Base-by-base conservation (phyloP, 1,140 invertebrate species). In the Drosophila bocki region DNA sequence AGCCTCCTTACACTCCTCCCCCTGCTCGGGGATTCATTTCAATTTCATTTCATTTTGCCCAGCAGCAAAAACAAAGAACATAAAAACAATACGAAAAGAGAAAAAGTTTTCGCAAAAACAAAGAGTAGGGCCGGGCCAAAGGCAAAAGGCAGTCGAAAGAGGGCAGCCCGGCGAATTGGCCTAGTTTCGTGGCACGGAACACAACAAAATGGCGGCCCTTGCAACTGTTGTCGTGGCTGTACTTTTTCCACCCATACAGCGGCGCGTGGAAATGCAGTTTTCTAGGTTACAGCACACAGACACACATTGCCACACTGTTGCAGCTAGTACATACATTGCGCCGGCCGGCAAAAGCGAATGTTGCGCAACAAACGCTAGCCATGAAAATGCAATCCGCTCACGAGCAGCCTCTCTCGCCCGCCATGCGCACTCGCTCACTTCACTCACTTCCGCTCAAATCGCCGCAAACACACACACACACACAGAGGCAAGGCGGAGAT, bases 201-300 rank as follows among this genome's bases (percentile, higher is more conserved):
- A 74, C 77, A 81, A 78, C 85, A 88, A 87, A 88, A 88, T 87
- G 84, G 84, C 84, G 81, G 85, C 78, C 75, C 70, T 56, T 90
- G 85, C 81, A 91, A 90, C 85, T 90, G 85, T 90, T 90, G 85
- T 79, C 85, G 86, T 85, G 85, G 85, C 85, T 90, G 85, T 90
- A 90, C 85, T 90, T 90, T 90, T 90, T 85, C 82, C 82, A 75
- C 59, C 61, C 45, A 48, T 22, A 42, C 58, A 17, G 7, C 35
- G 19, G 35, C 39, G 37, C 58, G 75, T 68, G 44, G 54, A 63
- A 56, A 39, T 72, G 68, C 76, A 76, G 67, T 67, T 86, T 83
- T 91, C 78, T 91, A 82, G 80, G 76, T 79, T 91, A 87, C 67
- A 64, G 48, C 56, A 58, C 75, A 74, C 75, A 58, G 67, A 78